Conservation (phyloP, 2,888 invertebrate species). For the Pemphredon lugubris region DNA sequence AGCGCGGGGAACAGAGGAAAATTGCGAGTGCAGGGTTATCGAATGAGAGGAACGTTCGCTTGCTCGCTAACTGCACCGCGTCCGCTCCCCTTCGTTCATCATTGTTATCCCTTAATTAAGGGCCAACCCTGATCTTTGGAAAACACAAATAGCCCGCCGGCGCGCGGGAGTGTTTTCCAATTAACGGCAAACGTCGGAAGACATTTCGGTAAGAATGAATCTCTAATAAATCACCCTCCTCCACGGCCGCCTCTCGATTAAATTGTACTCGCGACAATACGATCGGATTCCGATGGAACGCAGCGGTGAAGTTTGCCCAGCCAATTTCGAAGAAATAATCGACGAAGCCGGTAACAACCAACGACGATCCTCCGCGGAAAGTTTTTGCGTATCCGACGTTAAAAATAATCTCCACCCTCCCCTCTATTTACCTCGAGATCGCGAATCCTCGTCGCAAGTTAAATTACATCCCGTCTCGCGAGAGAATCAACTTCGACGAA, state of each 20-base stretch:
- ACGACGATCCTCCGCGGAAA: too few species aligned
- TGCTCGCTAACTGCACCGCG: constrained; percentile 15
- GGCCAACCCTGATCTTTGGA: constrained; percentile 60
- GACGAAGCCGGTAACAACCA: too few species aligned
- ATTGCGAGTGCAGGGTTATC: constrained; percentile 40
- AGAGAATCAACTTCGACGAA: constrained; percentile 29
- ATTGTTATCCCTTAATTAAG: constrained; percentile 71
- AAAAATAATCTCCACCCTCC: too few species aligned
- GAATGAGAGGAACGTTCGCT: constrained; percentile 34
- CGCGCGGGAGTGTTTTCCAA: constrained; percentile 65
- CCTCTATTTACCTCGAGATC: constrained; percentile 6
- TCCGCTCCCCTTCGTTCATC: constrained; percentile 57
- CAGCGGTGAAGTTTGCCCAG: too few species aligned
- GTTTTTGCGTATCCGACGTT: too few species aligned
- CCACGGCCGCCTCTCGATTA: too few species aligned
- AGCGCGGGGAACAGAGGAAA: background rate
- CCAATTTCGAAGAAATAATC: too few species aligned
- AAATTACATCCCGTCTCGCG: constrained; percentile 29
- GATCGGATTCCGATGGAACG: background rate
- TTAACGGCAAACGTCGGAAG: constrained; percentile 53
- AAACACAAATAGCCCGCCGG: constrained; percentile 67
- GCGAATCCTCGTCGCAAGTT: constrained; percentile 16
- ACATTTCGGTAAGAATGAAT: constrained; percentile 29
- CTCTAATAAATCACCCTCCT: constrained; percentile 11
- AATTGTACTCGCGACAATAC: constrained; percentile 7